A percentile compares a stretch with the other conserved stretches of the same genome.
Conservation (phyloP, 2,113 vertebrate species). For the Opisthocomus hoazin region DNA sequence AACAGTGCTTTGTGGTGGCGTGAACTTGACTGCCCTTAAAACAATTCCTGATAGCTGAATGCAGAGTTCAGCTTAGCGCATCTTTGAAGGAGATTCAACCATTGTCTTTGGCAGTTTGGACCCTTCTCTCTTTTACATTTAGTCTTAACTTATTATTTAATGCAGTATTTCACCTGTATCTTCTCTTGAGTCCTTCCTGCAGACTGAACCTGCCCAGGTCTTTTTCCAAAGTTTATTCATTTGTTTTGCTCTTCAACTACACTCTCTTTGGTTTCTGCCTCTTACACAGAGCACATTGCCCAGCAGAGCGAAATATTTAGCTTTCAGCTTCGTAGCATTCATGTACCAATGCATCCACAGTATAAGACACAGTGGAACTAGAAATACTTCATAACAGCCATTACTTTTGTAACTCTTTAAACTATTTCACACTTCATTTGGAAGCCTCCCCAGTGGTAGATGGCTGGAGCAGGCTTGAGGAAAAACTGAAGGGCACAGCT, state of each 20-base stretch:
- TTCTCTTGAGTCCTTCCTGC: neutral
- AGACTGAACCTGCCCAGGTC: neutral
- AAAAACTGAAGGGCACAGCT: neutral
- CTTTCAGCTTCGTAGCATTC: conserved; percentile 3
- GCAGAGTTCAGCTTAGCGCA: neutral
- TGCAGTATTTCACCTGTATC: neutral
- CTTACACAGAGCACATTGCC: neutral
- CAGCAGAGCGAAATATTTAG: neutral
- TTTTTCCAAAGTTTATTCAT: neutral
- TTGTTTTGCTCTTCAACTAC: neutral
- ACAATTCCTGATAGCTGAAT: neutral
- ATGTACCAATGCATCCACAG: neutral
- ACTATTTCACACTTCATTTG: conserved; percentile 49
- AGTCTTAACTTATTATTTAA: neutral
- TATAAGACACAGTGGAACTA: neutral
- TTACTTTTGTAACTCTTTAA: conserved; percentile 34
- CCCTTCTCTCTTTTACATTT: neutral
- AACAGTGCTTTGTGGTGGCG: neutral
- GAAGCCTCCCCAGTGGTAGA: neutral
- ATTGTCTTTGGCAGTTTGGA: neutral
- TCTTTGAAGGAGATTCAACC: neutral
- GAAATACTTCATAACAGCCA: conserved; percentile 16
- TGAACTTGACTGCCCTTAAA: neutral
- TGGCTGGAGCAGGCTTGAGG: neutral
- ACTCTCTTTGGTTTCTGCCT: neutral